Base-by-base conservation (phyloP, 1,140 invertebrate species). In the Acromyrmex charruanus region DNA sequence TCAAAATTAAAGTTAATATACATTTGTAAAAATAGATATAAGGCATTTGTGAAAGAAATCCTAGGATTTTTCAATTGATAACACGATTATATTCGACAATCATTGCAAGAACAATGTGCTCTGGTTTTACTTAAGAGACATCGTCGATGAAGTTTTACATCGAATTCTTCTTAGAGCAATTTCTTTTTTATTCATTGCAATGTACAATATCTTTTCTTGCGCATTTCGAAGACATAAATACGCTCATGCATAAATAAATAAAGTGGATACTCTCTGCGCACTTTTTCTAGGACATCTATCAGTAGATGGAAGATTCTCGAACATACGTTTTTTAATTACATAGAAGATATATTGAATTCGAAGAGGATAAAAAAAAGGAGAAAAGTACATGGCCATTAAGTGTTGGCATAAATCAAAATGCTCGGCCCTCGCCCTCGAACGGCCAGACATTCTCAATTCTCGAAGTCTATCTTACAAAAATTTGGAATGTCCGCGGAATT, bases 401-500 rank as follows among this genome's bases (percentile, higher is more conserved):
- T 66, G 39, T 55, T 9, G 21, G 82, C 74, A 31, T 75, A 35
- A 61, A 61, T 75, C 18, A 49, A 84, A 84, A 75, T 75, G 55
- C 55, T 51, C 39, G 25, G 44, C n/a, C 55, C 18, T 61, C 25
- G 16, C 55, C 14, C n/a, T 61, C 28, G 14, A 75, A 39, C 14
- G 18, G 18, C 9, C 55, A 25, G 21, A 18, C n/a, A 55, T 77
- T 25, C 25, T 84, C 35, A 3, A 16, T 65, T 85, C 59, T 84
- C 49, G 3, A 28, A 74, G 10, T 74, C 39, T 84, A 84, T 74
- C 80, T 75, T 81, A 81, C 44, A 84, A 75, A 71, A 87, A 87
- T 87, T 88, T 88, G 88, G 88, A 89, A 89, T 89, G 88, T 88
- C 65, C 71, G 53, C 31, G 39, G 53, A 75, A 81, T 74, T 77